Conservation (phyloP, 2,113 vertebrate species). For the Tenebrosternarchus preto region DNA sequence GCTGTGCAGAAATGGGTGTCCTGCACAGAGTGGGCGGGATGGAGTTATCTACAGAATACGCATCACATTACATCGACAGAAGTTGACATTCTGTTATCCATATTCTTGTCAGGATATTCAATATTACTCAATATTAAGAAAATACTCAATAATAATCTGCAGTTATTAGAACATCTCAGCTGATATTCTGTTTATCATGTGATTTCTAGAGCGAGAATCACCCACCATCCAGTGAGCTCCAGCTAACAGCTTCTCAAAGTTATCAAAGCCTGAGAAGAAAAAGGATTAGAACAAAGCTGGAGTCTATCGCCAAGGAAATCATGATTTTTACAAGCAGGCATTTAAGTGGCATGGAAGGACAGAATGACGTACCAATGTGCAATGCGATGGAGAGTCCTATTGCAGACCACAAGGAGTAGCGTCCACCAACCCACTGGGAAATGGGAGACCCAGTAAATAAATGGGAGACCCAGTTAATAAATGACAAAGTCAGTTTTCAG, state of each 20-base stretch:
- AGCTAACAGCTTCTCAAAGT: constrained; percentile 88
- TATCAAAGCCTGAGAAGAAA: constrained; percentile 72
- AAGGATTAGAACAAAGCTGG: constrained; percentile 13
- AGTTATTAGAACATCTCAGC: not conserved
- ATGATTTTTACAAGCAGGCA: too few species aligned
- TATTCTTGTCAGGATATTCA: not conserved
- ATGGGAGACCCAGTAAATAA: not conserved
- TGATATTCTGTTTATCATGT: not conserved
- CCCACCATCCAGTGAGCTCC: constrained; percentile 98
- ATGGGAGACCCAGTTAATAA: not conserved
- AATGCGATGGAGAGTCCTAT: constrained; percentile 98
- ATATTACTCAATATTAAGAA: too few species aligned
- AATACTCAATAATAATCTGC: not conserved
- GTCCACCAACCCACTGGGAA: constrained; percentile 94
- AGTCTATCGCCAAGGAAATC: not conserved
- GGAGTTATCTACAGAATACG: too few species aligned
- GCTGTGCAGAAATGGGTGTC: constrained; percentile 89
- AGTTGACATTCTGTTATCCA: not conserved
- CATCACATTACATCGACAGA: too few species aligned
- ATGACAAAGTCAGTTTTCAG: not conserved
- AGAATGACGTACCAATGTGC: constrained; percentile 81
- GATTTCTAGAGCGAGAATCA: constrained; percentile 32
- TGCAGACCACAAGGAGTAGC: constrained; percentile 96
- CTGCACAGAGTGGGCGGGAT: constrained; percentile 60
- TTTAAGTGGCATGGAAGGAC: too few species aligned